phyloP scores from a whole-genome alignment of 2,113 vertebrate genomes.

The Lamprologus lemairii region DNA sequence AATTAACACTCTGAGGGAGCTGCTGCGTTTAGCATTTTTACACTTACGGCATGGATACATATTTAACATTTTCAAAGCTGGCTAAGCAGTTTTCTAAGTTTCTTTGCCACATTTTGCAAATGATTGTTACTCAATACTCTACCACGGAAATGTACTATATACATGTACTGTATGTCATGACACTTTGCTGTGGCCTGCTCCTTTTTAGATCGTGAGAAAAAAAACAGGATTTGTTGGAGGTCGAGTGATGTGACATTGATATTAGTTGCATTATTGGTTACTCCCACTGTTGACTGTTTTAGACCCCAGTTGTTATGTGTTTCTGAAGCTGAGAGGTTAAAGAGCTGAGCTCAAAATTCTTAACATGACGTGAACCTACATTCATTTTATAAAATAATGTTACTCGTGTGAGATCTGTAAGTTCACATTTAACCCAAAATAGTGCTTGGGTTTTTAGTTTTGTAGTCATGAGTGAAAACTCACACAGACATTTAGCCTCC shows the following conservation, averaged over 20 bases:
- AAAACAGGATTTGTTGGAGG: background rate
- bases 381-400: background rate
- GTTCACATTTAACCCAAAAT: background rate
- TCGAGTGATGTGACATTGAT: background rate
- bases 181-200: background rate
- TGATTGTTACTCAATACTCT: background rate
- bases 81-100: background rate
- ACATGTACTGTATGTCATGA: background rate
- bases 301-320: background rate
- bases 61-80: slow-evolving; percentile 16
- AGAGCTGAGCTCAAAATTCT: background rate
- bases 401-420: background rate
- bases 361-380: background rate
- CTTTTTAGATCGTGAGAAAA: background rate
- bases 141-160: background rate
- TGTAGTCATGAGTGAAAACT: background rate
- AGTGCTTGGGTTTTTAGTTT: background rate
- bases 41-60: slow-evolving; percentile 3
- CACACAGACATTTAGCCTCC: slow-evolving; percentile 2
- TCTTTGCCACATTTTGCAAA: slow-evolving; percentile 3
- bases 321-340: background rate
- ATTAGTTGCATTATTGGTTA: background rate
- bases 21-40: slow-evolving; percentile 22
- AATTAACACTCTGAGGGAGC: slow-evolving; percentile 36
- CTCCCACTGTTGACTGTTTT: background rate